Evolutionary conservation across 1,140 invertebrate genomes (phyloP), one percentile per base, ranked within the genome.

Genomic region (Papilio polytes): DNA sequence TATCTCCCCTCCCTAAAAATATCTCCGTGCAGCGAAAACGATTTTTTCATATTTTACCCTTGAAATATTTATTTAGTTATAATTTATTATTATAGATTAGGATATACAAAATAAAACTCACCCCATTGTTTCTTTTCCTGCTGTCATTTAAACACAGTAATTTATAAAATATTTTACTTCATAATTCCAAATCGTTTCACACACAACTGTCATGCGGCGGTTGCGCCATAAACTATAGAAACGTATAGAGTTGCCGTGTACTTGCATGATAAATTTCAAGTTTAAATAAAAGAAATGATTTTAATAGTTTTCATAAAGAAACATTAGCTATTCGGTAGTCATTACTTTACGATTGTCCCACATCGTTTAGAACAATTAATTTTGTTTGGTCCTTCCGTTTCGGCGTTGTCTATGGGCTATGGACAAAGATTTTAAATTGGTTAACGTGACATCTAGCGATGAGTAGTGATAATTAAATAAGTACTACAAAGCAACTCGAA

Each of bases 61-160:
- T 22, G n/a, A 80, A 77, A 77, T 66, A 76, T n/a, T n/a, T 36
- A 53, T 66, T 20, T 63, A 51, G 70, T 63, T 77, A 76, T 53
- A 59, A 36, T 74, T 84, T 22, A 51, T 70, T 70, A 74, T 63
- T 80, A 82, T 84, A 48, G 22, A 76, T 20, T 20, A 78, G 22
- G 74, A 22, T 80, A 74, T 83, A 51, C 18, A 12, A 74, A 86
- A 82, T 53, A 66, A 78, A 85, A 94, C 94, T 95, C 90, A 96
- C 96, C 96, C 96, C 96, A 96, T 96, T 79, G 96, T 95, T 94
- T 96, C 96, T 94, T 96, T 96, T 94, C 96, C 96, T 90, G 95
- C 96, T 91, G 96, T 96, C 96, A 96, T 96, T 95, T 96, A 96
- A 94, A 92, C 89, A 91, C 90, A 84, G 87, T 91, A 92, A 89